phyloP scores from a whole-genome alignment of 1,140 invertebrate species.

The Archegozetes longisetosus region DNA sequence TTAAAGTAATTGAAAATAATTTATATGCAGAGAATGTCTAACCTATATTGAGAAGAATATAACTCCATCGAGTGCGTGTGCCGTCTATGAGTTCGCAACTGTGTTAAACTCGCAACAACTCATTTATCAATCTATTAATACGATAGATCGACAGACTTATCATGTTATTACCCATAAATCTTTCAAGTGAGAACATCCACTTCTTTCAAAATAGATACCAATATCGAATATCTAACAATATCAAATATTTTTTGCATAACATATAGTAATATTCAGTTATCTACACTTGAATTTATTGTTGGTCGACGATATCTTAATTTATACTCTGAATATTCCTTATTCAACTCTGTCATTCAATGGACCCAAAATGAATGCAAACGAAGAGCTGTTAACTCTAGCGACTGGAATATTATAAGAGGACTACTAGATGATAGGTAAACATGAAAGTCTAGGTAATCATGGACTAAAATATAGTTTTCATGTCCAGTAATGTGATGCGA shows the following conservation, averaged over 20 bases:
- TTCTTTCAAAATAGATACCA: neutral
- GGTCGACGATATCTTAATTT: conserved; percentile 23
- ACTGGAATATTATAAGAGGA: conserved; percentile 16
- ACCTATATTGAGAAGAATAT: conserved; percentile 25
- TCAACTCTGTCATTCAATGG: conserved; percentile 23
- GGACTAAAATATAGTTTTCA: too few relatives aligned
- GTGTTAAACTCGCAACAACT: conserved; percentile 24
- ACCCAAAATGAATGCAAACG: conserved; percentile 23
- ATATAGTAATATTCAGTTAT: conserved; percentile 19
- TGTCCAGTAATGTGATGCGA: conserved; percentile 14
- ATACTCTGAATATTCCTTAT: conserved; percentile 24
- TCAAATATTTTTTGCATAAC: neutral
- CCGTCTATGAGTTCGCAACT: conserved; percentile 24
- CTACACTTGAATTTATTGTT: conserved; percentile 23
- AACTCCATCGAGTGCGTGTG: conserved; percentile 24
- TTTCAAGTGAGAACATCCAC: conserved; percentile 16
- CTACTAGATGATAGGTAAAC: conserved; percentile 17
- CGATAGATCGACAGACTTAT: conserved; percentile 25
- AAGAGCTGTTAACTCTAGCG: conserved; percentile 16
- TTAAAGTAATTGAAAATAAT: neutral
- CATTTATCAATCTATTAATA: conserved; percentile 24
- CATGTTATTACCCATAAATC: conserved; percentile 23
- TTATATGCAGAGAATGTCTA: conserved; percentile 21
- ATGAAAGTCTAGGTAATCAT: too few relatives aligned
- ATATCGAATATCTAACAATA: too few relatives aligned